phyloP scores from a whole-genome alignment of 2,888 invertebrate genomes.

The Lottia scabra region DNA sequence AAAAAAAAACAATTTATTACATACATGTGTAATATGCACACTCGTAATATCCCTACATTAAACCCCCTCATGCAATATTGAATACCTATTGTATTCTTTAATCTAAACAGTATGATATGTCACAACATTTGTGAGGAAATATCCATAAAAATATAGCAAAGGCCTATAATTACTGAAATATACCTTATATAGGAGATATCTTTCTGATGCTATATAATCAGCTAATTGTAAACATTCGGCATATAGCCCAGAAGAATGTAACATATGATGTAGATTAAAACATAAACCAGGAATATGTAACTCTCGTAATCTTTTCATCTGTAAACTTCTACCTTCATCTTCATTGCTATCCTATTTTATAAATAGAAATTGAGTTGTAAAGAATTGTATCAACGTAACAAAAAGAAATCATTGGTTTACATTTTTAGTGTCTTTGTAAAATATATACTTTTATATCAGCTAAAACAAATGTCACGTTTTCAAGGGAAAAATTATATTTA shows the following conservation, averaged over 20 bases:
- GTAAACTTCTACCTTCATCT: constrained; percentile 74
- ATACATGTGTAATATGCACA: too few relatives aligned
- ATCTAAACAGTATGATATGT: too few relatives aligned
- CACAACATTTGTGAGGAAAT: neutral
- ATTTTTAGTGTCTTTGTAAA: too few relatives aligned
- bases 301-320: constrained; percentile 81
- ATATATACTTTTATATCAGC: too few relatives aligned
- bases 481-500: too few relatives aligned
- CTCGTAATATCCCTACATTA: too few relatives aligned
- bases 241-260: constrained; percentile 81
- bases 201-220: constrained; percentile 84
- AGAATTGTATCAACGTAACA: too few relatives aligned
- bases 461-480: too few relatives aligned
- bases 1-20: too few relatives aligned
- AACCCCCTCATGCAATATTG: too few relatives aligned
- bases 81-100: too few relatives aligned
- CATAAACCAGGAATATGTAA: constrained; percentile 87
- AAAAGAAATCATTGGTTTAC: too few relatives aligned
- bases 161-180: neutral
- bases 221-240: constrained; percentile 84
- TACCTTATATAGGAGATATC: constrained; percentile 83
- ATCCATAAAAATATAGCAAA: neutral
- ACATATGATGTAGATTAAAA: constrained; percentile 82
- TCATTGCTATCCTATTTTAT: constrained; percentile 43
- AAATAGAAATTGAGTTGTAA: neutral